Percentiles rank a stretch among this genome's conserved stretches.
phyloP scores from a whole-genome alignment of 2,888 invertebrate species.

The Euclidia mi region DNA sequence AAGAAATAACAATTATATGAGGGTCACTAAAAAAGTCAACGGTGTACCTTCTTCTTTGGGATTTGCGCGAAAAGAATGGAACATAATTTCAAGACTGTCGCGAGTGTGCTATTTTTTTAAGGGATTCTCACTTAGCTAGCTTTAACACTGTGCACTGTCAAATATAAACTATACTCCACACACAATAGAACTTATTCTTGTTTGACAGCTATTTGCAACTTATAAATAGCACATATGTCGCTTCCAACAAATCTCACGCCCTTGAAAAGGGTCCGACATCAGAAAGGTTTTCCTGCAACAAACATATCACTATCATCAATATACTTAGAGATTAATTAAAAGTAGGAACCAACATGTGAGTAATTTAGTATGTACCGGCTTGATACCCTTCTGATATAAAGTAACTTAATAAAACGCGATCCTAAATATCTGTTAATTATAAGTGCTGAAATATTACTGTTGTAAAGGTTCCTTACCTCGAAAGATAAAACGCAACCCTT shows the following conservation, averaged over 20 bases:
- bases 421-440: too few relatives aligned
- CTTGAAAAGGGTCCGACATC: conserved; percentile 43
- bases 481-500: too few relatives aligned
- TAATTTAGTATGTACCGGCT: neutral
- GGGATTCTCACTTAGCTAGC: conserved; percentile 46
- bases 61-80: conserved; percentile 49
- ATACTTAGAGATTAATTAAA: conserved; percentile 37
- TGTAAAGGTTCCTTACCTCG: too few relatives aligned
- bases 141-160: neutral
- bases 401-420: too few relatives aligned
- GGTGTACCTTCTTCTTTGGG: conserved; percentile 47
- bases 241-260: conserved; percentile 34
- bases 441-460: too few relatives aligned
- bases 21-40: conserved; percentile 53
- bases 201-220: neutral
- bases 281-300: conserved; percentile 46
- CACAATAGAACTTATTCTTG: conserved; percentile 14
- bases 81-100: conserved; percentile 57
- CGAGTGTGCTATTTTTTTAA: conserved; percentile 44
- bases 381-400: neutral
- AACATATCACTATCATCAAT: conserved; percentile 35
- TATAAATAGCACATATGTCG: conserved; percentile 29
- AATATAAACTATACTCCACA: conserved; percentile 25
- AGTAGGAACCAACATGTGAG: too few relatives aligned
- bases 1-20: conserved; percentile 52